Conservation (phyloP, 2,113 vertebrate genomes). For the Ovibos moschatus region DNA sequence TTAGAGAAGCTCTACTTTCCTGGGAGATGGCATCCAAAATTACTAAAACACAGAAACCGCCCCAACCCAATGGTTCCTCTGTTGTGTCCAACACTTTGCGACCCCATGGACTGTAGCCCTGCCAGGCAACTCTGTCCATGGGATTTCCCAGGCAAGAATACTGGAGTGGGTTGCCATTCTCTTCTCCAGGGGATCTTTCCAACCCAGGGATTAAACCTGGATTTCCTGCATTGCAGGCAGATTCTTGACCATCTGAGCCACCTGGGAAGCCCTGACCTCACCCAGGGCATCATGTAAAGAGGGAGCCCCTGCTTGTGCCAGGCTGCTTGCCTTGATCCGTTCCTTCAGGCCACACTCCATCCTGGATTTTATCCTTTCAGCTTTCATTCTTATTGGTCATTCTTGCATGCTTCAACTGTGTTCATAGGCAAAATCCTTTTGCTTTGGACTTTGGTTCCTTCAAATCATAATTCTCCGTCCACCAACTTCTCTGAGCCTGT, state of each 20-base stretch:
- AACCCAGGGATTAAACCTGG: neutral
- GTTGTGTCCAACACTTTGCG: rapidly evolving
- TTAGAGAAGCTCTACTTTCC: neutral
- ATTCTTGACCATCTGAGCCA: neutral
- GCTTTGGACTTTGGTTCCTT: neutral
- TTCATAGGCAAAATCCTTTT: neutral
- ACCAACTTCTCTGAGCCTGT: no score
- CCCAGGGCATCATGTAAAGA: neutral
- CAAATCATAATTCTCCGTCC: neutral
- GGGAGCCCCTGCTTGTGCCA: neutral
- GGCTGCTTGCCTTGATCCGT: neutral
- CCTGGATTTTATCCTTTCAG: neutral
- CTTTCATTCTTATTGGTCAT: neutral
- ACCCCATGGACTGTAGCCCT: neutral
- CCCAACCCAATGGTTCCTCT: neutral
- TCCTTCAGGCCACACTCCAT: neutral
- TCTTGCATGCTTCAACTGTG: neutral
- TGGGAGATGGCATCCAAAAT: neutral
- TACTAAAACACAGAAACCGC: neutral
- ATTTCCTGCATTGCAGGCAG: neutral
- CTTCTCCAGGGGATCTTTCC: neutral
- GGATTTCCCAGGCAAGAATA: neutral
- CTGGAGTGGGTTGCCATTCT: neutral
- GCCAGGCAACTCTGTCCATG: neutral
- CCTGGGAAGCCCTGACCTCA: neutral